Conservation (phyloP, 2,113 vertebrate genomes). For the Ceyx melanurus region DNA sequence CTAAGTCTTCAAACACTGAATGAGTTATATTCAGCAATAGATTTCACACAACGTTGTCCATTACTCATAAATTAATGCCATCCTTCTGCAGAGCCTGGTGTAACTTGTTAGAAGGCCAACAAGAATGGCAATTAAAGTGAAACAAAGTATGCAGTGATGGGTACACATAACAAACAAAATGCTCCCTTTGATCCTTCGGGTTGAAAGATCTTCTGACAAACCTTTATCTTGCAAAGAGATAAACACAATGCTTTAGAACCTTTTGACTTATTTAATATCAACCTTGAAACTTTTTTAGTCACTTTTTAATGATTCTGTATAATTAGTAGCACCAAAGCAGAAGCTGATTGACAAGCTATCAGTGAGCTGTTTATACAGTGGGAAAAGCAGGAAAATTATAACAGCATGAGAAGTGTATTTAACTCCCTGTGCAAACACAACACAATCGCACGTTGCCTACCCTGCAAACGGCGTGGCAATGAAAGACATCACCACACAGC, state of each 20-base stretch:
- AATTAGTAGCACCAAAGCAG: slow-evolving; percentile 20
- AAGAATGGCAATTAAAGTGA: slow-evolving; percentile 44
- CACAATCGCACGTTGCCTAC: background rate
- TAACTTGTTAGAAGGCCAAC: slow-evolving; percentile 13
- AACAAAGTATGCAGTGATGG: background rate
- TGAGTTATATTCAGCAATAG: background rate
- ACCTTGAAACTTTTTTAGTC: background rate
- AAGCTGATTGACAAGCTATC: slow-evolving; percentile 6
- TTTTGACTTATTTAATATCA: background rate
- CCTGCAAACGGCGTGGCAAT: fast-evolving
- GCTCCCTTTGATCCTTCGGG: background rate
- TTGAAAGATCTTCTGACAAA: background rate
- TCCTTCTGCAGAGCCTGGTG: background rate
- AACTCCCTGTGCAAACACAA: background rate
- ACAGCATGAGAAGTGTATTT: background rate
- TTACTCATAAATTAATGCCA: background rate
- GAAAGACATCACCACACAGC: background rate
- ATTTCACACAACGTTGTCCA: background rate
- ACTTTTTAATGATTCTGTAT: slow-evolving; percentile 18
- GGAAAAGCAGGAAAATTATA: background rate
- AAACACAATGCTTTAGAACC: background rate
- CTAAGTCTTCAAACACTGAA: background rate
- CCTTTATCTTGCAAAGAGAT: background rate
- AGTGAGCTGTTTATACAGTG: background rate
- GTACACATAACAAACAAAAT: background rate